These are phyloP conservation scores for Oxytorus armatus DNA, from an alignment of 2,888 invertebrate genomes.

Conservation along the genomic window DNA sequence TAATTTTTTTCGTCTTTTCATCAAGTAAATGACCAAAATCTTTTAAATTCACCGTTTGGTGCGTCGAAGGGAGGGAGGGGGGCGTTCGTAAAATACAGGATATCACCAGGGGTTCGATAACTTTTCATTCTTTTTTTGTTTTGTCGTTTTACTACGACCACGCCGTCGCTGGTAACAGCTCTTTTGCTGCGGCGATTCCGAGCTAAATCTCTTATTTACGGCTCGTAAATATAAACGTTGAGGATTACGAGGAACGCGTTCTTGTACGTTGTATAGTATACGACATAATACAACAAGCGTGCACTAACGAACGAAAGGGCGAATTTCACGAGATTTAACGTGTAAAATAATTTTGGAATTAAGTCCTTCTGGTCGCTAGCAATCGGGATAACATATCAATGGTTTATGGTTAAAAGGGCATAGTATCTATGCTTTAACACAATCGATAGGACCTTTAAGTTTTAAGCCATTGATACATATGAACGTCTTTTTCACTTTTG, in stretches of 20 bases:
- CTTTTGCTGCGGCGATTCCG: too few relatives aligned
- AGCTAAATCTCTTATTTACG: conserved; percentile 62
- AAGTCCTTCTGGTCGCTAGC: too few relatives aligned
- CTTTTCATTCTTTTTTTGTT: conserved; percentile 24
- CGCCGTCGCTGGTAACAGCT: background rate
- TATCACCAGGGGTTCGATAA: conserved; percentile 25
- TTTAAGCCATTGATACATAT: background rate
- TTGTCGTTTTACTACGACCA: conserved; percentile 18
- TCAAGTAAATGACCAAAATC: background rate
- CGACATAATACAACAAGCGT: too few relatives aligned
- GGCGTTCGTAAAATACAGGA: conserved; percentile 34
- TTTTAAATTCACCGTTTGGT: background rate
- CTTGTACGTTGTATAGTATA: conserved; percentile 26
- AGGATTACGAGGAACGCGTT: conserved; percentile 59
- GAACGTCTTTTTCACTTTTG: conserved; percentile 12
- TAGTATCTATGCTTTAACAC: too few relatives aligned
- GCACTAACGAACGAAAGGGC: too few relatives aligned
- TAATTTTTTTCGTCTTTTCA: background rate
- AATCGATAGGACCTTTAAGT: too few relatives aligned
- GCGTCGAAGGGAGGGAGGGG: too few relatives aligned
- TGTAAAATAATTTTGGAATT: too few relatives aligned
- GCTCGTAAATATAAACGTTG: conserved; percentile 62
- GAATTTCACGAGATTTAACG: too few relatives aligned
- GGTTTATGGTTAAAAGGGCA: too few relatives aligned
- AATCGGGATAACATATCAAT: too few relatives aligned